Evolutionary conservation across 1,140 invertebrate genomes (phyloP).

Genomic region (Zelostemma sp.): DNA sequence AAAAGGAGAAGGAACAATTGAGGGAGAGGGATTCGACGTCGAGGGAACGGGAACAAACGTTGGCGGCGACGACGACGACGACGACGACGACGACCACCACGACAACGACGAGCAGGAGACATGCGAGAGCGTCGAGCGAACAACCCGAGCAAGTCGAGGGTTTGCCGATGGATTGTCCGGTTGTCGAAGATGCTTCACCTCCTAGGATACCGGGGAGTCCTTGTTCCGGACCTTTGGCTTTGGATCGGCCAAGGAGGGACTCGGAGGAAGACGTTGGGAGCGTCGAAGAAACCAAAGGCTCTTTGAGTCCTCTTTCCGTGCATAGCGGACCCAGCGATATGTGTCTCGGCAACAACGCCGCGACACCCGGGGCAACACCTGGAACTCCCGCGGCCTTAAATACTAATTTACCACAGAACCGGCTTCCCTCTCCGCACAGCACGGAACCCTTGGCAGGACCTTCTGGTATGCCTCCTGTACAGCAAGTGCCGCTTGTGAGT

Average conservation of each 20-base stretch:
- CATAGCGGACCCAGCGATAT: conserved; percentile 73
- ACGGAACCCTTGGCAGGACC: conserved; percentile 80
- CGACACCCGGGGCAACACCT: conserved; percentile 20
- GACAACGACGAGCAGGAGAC: conserved; percentile 11
- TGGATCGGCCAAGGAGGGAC: conserved; percentile 65
- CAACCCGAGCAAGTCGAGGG: conserved; percentile 50
- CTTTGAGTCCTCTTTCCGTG: conserved; percentile 68
- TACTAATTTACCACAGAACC: conserved; percentile 62
- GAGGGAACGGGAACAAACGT: conserved; percentile 45
- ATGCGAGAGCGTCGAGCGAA: conserved; percentile 50
- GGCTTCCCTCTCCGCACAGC: conserved; percentile 76
- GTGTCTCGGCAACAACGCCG: conserved; percentile 70
- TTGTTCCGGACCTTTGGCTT: conserved; percentile 63
- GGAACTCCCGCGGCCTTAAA: conserved; percentile 48
- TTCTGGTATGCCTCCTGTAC: conserved; percentile 84
- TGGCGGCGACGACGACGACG: conserved; percentile 1
- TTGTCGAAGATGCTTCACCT: conserved; percentile 49
- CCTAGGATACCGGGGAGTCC: conserved; percentile 62
- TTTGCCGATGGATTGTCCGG: conserved; percentile 62
- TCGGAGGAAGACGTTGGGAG: conserved; percentile 64
- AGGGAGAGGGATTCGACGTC: conserved; percentile 42
- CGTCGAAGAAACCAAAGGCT: conserved; percentile 67
- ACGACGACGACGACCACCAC: not conserved
- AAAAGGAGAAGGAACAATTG: conserved; percentile 45
- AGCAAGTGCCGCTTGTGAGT: conserved; percentile 88